phyloP scores from a whole-genome alignment of 2,888 invertebrate genomes.

The Malacosoma neustria region DNA sequence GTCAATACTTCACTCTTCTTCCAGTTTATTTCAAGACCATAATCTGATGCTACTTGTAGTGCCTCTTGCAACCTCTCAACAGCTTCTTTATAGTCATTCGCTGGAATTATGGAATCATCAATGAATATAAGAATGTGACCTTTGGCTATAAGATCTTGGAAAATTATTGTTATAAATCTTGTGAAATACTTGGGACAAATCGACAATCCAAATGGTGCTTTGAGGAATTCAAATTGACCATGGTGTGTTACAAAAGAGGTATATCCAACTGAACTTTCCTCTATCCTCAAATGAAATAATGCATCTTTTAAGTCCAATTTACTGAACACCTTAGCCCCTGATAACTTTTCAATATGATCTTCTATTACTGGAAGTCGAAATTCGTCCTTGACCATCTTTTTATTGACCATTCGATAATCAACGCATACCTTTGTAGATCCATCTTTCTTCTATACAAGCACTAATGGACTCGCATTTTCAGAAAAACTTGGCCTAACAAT shows the following conservation, averaged over 20 bases:
- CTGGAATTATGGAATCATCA: conserved; percentile 11
- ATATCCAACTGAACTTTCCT: conserved; percentile 22
- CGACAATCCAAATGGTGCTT: conserved; percentile 38
- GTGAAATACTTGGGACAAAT: conserved; percentile 33
- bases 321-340: conserved; percentile 13
- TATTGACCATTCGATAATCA: conserved; percentile 27
- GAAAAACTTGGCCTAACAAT: conserved; percentile 8
- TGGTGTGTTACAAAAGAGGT: conserved; percentile 34
- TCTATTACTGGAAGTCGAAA: conserved; percentile 34
- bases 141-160: conserved; percentile 15
- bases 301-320: conserved; percentile 28
- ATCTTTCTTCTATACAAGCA: conserved; percentile 15
- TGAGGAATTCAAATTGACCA: conserved; percentile 40
- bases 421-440: conserved; percentile 22
- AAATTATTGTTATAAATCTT: conserved; percentile 24
- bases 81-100: conserved; percentile 7
- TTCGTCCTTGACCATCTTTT: too few species aligned
- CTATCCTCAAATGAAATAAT: conserved; percentile 31
- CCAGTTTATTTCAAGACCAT: conserved; percentile 10
- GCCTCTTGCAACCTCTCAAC: conserved; percentile 8
- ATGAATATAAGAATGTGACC: conserved; percentile 11
- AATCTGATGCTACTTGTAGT: conserved; percentile 7
- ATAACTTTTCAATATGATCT: conserved; percentile 36
- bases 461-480: conserved; percentile 15
- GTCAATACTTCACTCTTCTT: not conserved